Evolutionary conservation across 2,113 vertebrate species (phyloP).

Genomic region (Pipra filicauda): DNA sequence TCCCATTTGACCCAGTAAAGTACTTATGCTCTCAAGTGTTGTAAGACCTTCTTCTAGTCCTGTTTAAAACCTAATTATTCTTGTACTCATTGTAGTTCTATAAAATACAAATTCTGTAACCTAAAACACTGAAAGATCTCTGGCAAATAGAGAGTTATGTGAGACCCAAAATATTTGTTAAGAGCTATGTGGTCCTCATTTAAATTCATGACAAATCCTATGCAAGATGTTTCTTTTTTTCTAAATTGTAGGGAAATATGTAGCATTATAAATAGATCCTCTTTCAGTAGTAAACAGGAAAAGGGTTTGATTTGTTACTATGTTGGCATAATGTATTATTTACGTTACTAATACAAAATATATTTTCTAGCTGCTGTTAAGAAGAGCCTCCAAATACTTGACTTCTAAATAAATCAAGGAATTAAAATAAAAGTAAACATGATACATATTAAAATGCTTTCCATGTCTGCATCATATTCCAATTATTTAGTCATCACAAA

Average conservation of each 20-base stretch:
- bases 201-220: background rate
- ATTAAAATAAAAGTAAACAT: background rate
- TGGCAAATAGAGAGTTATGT: background rate
- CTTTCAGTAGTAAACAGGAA: conserved; percentile 2
- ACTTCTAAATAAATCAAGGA: background rate
- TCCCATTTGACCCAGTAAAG: background rate
- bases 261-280: conserved; percentile 1
- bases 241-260: conserved; percentile 11
- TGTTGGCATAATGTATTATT: conserved; percentile 15
- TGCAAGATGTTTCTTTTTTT: background rate
- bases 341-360: background rate
- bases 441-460: background rate
- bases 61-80: background rate
- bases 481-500: background rate
- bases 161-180: background rate
- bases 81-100: background rate
- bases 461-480: background rate
- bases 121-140: background rate
- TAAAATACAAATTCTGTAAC: background rate
- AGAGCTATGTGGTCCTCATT: background rate
- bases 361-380: background rate
- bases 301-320: conserved; percentile 18
- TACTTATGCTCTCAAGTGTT: background rate
- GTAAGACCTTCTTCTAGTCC: background rate
- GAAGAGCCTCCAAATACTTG: background rate